Evolutionary conservation across 2,888 invertebrate species (phyloP), one percentile per base, ranked within the genome.

Genomic region (Dasysyrphus albostriatus): DNA sequence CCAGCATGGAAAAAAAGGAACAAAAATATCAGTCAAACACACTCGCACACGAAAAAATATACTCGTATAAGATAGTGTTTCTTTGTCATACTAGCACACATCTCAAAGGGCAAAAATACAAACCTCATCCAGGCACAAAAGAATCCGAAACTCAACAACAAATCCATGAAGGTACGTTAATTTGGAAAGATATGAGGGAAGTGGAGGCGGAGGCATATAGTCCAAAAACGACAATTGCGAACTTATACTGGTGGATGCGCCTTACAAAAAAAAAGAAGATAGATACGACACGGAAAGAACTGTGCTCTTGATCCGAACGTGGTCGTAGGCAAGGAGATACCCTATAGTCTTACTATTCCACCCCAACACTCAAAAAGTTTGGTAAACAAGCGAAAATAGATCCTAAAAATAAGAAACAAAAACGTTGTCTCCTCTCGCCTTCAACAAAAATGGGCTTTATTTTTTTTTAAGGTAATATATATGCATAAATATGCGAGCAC

Each of bases 1-100:
- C 73, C 72, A 69, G 14, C 34, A n/a, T 32, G 44, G 34, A 73
- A 78, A 73, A 78, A 61, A 83, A 78, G 39, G 19, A 83, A 73
- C 5, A 42, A 61, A 37, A 67, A 42, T 44, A 42, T 37, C 37
- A 49, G 12, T 9, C 16, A 69, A 51, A 70, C 10, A 39, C 63
- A 72, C 44, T 67, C 39, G 24, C 24, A 72, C 58, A 12, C 24
- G n/a, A 19, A 29, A 9, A 39, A 65, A 19, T 24, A 24, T 24
- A n/a, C n/a, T n/a, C n/a, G 19, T 12, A 61, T 61, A 69, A 67
- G 44, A 80, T 65, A 65, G 69, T 32, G 65, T 72, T 61, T 69
- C 44, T 69, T 44, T 61, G 61, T 42, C 39, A 61, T 63, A 8
- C 65, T 42, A 70, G 14, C 32, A 32, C 19, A 74, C 8, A 54